These are phyloP conservation scores for Mythimna lalbum DNA, from an alignment of 2,888 invertebrate species.

Conservation along the genomic window DNA sequence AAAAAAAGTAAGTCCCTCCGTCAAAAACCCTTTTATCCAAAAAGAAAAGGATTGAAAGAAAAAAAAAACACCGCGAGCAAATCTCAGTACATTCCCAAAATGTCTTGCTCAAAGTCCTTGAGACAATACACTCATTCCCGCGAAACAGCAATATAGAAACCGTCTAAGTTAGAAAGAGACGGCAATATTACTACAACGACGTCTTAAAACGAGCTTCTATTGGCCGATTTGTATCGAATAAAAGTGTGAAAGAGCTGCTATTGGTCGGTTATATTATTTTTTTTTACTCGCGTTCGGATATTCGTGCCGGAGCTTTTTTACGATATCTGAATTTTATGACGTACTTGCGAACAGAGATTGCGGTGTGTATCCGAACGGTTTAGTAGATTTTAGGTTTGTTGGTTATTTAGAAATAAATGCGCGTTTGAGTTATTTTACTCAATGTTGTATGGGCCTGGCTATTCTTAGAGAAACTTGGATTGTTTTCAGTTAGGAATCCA, in stretches of 20 bases:
- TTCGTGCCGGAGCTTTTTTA: slow-evolving; percentile 64
- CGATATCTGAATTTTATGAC: slow-evolving; percentile 69
- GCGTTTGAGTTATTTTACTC: slow-evolving; percentile 46
- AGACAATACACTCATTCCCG: slow-evolving; percentile 62
- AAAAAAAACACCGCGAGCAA: slow-evolving; percentile 19
- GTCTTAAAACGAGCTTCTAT: slow-evolving; percentile 76
- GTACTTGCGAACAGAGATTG: slow-evolving; percentile 68
- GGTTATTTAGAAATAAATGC: slow-evolving; percentile 45
- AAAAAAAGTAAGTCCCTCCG: slow-evolving; percentile 10
- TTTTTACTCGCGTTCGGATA: slow-evolving; percentile 58
- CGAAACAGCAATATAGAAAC: slow-evolving; percentile 60
- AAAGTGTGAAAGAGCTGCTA: slow-evolving; percentile 67
- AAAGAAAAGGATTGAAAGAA: slow-evolving; percentile 39
- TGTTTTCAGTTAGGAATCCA: background rate
- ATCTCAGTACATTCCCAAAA: slow-evolving; percentile 26
- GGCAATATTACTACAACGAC: slow-evolving; percentile 70
- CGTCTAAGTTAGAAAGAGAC: slow-evolving; percentile 74
- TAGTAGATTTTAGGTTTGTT: slow-evolving; percentile 45
- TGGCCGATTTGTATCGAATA: slow-evolving; percentile 77
- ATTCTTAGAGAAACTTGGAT: background rate
- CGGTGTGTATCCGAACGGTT: slow-evolving; percentile 65
- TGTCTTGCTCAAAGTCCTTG: slow-evolving; percentile 50
- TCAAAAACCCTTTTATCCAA: slow-evolving; percentile 25
- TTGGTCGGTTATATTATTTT: slow-evolving; percentile 70
- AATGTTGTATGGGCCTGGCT: background rate